phyloP scores from a whole-genome alignment of 2,113 vertebrate species.

The Leiothrix lutea region DNA sequence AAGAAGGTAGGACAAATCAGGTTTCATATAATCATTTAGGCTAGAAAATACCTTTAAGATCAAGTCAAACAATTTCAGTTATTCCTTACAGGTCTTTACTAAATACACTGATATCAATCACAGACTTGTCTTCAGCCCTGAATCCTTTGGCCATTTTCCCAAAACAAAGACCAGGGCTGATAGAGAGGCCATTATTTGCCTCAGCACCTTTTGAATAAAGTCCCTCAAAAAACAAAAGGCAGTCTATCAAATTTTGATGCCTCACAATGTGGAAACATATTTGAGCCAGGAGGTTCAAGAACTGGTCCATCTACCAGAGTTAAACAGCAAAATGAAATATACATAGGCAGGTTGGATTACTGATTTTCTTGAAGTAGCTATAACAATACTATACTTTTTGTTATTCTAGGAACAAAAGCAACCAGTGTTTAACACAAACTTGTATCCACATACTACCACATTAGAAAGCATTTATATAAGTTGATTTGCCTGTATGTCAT shows the following conservation, averaged over 20 bases:
- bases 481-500: background rate
- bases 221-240: background rate
- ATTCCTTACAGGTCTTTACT: background rate
- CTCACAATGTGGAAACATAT: background rate
- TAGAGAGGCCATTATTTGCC: background rate
- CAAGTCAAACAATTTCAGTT: background rate
- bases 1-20: background rate
- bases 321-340: background rate
- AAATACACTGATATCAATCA: accelerated
- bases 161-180: background rate
- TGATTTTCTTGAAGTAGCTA: background rate
- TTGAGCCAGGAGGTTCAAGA: background rate
- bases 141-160: background rate
- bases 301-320: background rate
- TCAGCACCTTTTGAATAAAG: background rate
- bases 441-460: background rate
- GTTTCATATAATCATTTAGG: background rate
- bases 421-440: background rate
- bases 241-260: background rate
- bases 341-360: background rate
- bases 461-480: background rate
- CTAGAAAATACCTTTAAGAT: background rate
- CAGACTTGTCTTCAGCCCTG: background rate
- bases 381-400: background rate
- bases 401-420: background rate